These are phyloP conservation scores for Prunella fulvescens DNA, from an alignment of 2,113 vertebrate species.

Conservation along the genomic window DNA sequence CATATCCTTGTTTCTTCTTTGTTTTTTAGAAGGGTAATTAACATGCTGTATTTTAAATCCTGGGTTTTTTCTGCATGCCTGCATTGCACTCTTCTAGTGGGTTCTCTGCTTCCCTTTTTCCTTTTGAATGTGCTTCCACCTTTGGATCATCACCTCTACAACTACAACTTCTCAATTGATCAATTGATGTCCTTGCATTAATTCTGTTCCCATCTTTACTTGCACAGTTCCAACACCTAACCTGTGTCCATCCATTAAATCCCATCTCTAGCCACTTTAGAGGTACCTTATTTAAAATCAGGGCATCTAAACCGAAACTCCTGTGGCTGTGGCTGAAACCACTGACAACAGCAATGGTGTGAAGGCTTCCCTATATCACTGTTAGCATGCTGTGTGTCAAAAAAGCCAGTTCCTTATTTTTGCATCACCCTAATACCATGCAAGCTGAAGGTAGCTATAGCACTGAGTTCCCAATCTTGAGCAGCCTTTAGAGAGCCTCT, in stretches of 20 bases:
- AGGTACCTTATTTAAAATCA: not conserved
- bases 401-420: constrained; percentile 12
- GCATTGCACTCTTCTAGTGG: not conserved
- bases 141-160: not conserved
- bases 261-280: no score
- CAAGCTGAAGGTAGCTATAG: not conserved
- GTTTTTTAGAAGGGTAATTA: not conserved
- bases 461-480: not conserved
- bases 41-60: not conserved
- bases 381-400: not conserved
- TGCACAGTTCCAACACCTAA: not conserved
- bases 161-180: not conserved
- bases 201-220: not conserved
- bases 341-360: not conserved
- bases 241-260: not conserved
- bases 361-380: not conserved
- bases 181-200: not conserved
- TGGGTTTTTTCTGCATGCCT: not conserved
- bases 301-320: not conserved
- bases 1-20: not conserved
- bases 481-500: not conserved
- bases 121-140: not conserved
- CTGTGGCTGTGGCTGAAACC: not conserved
- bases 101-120: not conserved
- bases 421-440: not conserved